Conservation (phyloP, 2,113 vertebrate genomes). For the Oncorhynchus kisutch region DNA sequence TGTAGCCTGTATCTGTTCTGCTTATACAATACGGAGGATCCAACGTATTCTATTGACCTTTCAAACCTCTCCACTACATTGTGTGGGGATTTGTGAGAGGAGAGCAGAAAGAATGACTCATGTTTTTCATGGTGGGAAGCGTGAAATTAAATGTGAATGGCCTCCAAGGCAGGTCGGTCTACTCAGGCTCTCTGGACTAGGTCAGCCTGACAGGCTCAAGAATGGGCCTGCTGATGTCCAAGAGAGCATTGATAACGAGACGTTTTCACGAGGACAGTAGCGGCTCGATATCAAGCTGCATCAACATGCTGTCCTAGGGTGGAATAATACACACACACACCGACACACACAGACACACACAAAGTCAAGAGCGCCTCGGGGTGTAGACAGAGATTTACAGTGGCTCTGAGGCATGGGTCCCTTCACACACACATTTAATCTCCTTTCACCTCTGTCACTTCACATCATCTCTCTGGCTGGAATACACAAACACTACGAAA, state of each 20-base stretch:
- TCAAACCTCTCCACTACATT: neutral
- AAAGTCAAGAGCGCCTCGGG: constrained; percentile 12
- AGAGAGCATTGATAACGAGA: neutral
- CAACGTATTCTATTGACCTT: neutral
- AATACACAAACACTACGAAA: neutral
- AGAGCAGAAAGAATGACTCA: neutral
- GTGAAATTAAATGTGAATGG: neutral
- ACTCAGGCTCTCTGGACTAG: neutral
- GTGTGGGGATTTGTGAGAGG: neutral
- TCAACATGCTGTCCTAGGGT: neutral
- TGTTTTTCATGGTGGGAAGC: neutral
- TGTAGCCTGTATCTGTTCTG: too few relatives aligned
- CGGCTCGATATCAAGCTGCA: neutral
- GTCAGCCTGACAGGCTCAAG: neutral
- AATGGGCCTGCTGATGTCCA: neutral
- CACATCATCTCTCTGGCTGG: neutral
- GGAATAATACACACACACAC: constrained; percentile 15
- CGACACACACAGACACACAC: constrained; percentile 1
- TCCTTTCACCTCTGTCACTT: constrained; percentile 50
- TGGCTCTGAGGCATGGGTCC: constrained; percentile 27
- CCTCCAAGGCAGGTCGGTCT: neutral
- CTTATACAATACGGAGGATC: too few relatives aligned
- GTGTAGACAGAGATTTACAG: constrained; percentile 19
- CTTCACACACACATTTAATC: constrained; percentile 44
- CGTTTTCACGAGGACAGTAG: neutral